Base-by-base conservation (phyloP, 2,797 vertebrate genomes). In the Peromyscus eremicus region DNA sequence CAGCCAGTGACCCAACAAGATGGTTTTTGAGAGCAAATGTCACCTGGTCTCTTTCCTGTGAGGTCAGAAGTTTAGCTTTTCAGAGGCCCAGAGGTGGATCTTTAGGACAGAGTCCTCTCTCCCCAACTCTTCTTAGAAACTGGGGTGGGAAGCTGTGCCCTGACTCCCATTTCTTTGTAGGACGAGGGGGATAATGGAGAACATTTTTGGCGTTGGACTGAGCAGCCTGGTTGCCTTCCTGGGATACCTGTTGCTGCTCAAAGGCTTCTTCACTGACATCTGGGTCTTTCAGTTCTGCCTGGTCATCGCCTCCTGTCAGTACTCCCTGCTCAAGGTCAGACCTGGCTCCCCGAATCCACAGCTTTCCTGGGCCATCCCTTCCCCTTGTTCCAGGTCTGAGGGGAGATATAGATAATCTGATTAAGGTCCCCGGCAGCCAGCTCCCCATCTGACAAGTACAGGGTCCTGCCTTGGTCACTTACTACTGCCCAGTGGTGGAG, bases 251-350 rank as follows among this genome's bases (percentile, higher is more conserved):
- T 98, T 99, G 82, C 98, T 99, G 81, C 99, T 99, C 34, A 99
- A 99, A 94, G 99, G 99, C 97, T 99, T 99, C 97, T 99, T 99
- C 98, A 99, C 99, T 81, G 99, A 99, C 98, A 99, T 99, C 98
- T 99, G 99, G 99, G 99, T 99, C 96, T 99, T 99, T 98, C 99
- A 99, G 99, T 99, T 99, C 98, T 99, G 99, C 97, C 97, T 99
- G 97, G 99, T 99, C 98, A 99, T 99, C 66, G 99, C 99, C 90
- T 99, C 99, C 98, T 99, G 99, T 98, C 99, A 99, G 97, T 99
- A 99, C 97, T 99, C 99, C 19, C 98, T 99, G 98, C 98, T 99
- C 75, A 99, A 99, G 99, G 99, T 99, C 98, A 95, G 97, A 12
- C 62, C 13, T 19, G 40, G 49, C 62, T 70, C 68, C 73, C 14